Conservation (phyloP, 1,140 invertebrate genomes). For the Heliconius congener region DNA sequence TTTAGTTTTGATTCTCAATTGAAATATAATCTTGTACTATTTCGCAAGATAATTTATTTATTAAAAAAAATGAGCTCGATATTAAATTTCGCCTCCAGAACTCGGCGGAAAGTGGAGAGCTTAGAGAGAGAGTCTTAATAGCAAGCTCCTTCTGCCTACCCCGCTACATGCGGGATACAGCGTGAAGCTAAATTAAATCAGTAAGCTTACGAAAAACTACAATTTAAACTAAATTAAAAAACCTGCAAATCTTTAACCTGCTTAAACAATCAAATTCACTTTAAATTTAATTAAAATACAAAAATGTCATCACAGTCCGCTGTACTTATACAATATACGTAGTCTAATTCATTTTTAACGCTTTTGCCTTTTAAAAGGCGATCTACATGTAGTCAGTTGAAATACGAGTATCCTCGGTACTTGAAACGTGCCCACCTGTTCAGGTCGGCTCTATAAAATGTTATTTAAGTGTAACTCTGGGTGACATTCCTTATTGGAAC, state of each 20-base stretch:
- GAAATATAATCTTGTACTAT: not conserved
- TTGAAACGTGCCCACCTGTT: constrained; percentile 39
- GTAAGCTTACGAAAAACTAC: not conserved
- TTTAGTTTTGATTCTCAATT: not conserved
- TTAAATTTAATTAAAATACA: not conserved
- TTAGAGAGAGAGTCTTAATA: too few species aligned
- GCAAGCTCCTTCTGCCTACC: too few species aligned
- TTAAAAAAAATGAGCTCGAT: too few species aligned
- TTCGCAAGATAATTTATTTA: not conserved
- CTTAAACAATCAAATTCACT: not conserved
- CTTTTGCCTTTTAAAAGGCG: constrained; percentile 32
- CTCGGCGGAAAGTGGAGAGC: too few species aligned
- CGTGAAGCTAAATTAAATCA: too few species aligned
- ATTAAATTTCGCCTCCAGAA: too few species aligned
- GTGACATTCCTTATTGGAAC: constrained; percentile 36
- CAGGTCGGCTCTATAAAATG: constrained; percentile 28
- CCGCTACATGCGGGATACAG: too few species aligned
- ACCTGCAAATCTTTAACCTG: not conserved
- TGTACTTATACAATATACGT: not conserved
- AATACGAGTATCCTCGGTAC: constrained; percentile 21
- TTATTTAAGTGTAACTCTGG: constrained; percentile 39
- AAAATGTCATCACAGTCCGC: not conserved
- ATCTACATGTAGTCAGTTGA: constrained; percentile 30
- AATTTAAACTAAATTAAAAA: not conserved
- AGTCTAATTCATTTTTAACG: constrained; percentile 34